Base-by-base conservation (phyloP, 2,888 invertebrate genomes). In the Aquatica leii region DNA sequence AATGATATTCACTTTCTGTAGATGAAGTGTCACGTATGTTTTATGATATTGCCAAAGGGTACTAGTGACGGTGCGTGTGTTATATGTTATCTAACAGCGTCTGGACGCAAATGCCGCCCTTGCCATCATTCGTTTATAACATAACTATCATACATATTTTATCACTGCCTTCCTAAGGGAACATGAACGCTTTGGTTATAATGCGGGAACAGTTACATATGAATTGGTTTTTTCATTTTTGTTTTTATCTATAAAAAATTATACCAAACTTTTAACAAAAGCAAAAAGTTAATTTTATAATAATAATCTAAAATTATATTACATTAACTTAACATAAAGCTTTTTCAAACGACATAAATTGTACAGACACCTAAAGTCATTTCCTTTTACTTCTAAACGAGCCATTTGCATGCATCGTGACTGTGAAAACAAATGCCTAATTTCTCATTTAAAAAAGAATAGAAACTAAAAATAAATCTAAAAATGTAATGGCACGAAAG, bases 351-450 rank as follows among this genome's bases (percentile, higher is more conserved):
- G 73, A 71, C 67, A 69, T 69, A 73, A 74, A 72, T 76, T 75
- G 73, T 69, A 72, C 71, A 74, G 74, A 74, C 75, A 76, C 75
- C 75, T 74, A 69, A 46, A 74, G 74, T 73, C 76, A 74, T 74
- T 75, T 75, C 73, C 74, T 69, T 65, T 66, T 66, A 70, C 70
- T 74, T 73, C 71, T 69, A 75, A 76, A 77, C 73, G 75, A 76
- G 72, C 73, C 70, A 67, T 72, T 75, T 71, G 76, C 75, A 73
- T 75, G 74, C 73, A 71, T 68, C 65, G 51, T 69, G 64, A 68
- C 71, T 70, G 71, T 72, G 73, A 73, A 74, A 73, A 73, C 72
- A 69, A 70, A 73, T 75, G 74, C 75, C 76, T 76, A 75, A 74
- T 76, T n/a, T 74, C 73, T 72, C 70, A 67, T 69, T 62, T 73